Evolutionary conservation across 2,888 invertebrate genomes (phyloP).

Genomic region (Prosopocoilus inquinatus): DNA sequence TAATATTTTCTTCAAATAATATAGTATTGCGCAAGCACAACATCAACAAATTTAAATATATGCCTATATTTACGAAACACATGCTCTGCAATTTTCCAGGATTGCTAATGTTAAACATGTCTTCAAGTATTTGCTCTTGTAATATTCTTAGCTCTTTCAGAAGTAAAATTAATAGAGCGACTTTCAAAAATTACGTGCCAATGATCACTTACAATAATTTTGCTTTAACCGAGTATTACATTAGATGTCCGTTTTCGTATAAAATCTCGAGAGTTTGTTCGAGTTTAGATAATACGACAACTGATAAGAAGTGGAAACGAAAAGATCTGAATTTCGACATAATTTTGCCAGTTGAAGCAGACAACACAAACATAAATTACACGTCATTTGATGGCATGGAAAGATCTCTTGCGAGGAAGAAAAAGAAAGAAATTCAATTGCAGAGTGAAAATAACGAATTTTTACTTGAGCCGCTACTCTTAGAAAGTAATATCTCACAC

Average conservation of each 20-base stretch:
- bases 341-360: slow-evolving; percentile 43
- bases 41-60: slow-evolving; percentile 10
- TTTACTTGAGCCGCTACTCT: slow-evolving; percentile 53
- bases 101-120: slow-evolving; percentile 9
- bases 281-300: slow-evolving; percentile 22
- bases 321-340: slow-evolving; percentile 40
- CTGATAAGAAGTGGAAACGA: slow-evolving; percentile 22
- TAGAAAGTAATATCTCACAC: slow-evolving; percentile 51
- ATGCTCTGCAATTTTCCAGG: slow-evolving; percentile 15
- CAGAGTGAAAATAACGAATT: slow-evolving; percentile 41
- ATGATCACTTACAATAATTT: slow-evolving; percentile 23
- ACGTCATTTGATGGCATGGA: slow-evolving; percentile 9
- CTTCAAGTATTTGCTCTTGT: slow-evolving; percentile 6
- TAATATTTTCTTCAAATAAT: slow-evolving; percentile 13
- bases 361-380: slow-evolving; percentile 18
- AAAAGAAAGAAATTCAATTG: slow-evolving; percentile 13
- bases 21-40: slow-evolving; percentile 6
- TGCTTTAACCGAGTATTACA: slow-evolving; percentile 21
- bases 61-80: slow-evolving; percentile 13
- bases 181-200: slow-evolving; percentile 23
- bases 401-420: slow-evolving; percentile 14
- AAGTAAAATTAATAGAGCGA: slow-evolving; percentile 15
- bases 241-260: slow-evolving; percentile 13
- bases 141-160: slow-evolving; percentile 9
- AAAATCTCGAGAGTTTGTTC: slow-evolving; percentile 23